phyloP scores from a whole-genome alignment of 2,888 invertebrate genomes.

The Margaritifera margaritifera region DNA sequence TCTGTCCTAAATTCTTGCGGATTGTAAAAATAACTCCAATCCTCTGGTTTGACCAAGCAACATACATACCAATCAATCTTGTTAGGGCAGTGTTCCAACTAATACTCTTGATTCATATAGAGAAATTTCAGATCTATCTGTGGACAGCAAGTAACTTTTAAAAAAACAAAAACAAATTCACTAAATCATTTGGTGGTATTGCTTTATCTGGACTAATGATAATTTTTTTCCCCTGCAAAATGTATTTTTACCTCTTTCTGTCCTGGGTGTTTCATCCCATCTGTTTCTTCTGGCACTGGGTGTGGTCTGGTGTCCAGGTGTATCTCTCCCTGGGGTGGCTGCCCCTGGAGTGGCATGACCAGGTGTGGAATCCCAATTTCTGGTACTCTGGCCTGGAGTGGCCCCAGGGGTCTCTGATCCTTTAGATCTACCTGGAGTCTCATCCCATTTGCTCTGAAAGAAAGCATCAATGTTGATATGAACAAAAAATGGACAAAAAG shows the following conservation, averaged over 20 bases:
- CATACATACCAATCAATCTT: too few relatives aligned
- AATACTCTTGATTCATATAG: too few relatives aligned
- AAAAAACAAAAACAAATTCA: too few relatives aligned
- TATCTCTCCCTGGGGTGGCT: slow-evolving; percentile 74
- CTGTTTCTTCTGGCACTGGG: slow-evolving; percentile 86
- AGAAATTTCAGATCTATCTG: too few relatives aligned
- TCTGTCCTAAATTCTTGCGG: too few relatives aligned
- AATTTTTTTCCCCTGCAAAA: neutral
- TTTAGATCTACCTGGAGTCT: slow-evolving; percentile 87
- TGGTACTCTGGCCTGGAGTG: slow-evolving; percentile 89
- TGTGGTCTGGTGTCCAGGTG: slow-evolving; percentile 75
- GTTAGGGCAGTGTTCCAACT: too few relatives aligned
- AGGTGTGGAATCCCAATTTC: slow-evolving; percentile 98
- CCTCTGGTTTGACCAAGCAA: too few relatives aligned
- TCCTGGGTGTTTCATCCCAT: slow-evolving; percentile 99
- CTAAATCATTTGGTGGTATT: too few relatives aligned
- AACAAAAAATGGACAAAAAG: too few relatives aligned
- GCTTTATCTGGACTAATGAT: neutral
- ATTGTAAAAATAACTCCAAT: too few relatives aligned
- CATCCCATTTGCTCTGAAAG: slow-evolving; percentile 82
- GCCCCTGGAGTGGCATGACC: slow-evolving; percentile 92
- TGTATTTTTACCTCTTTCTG: slow-evolving; percentile 85
- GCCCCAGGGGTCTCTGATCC: slow-evolving; percentile 77
- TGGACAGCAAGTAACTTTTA: too few relatives aligned
- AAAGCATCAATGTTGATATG: neutral